Percentiles rank a stretch among this genome's conserved stretches.
Conservation (phyloP, 2,888 invertebrate species). For the Amphipyra berbera region DNA sequence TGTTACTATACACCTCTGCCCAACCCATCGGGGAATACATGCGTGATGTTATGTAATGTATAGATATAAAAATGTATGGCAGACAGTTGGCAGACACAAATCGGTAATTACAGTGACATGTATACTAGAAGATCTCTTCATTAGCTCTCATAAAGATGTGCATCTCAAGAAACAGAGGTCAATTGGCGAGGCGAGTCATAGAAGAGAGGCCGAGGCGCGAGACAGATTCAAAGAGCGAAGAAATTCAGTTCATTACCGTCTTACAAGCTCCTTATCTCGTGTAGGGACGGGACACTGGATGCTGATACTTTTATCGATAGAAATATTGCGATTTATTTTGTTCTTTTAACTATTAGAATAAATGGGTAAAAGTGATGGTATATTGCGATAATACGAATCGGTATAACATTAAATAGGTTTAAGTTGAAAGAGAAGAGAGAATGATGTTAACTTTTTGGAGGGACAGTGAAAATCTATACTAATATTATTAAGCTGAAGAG, state of each 20-base stretch:
- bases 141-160: constrained; percentile 53
- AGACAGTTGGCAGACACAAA: too few species aligned
- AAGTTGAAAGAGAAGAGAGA: too few species aligned
- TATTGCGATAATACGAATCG: too few species aligned
- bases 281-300: constrained; percentile 60
- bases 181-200: constrained; percentile 44
- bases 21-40: too few species aligned
- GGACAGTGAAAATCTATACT: too few species aligned
- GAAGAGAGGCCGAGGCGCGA: constrained; percentile 35
- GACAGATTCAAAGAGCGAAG: constrained; percentile 76
- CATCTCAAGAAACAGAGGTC: constrained; percentile 61
- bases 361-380: constrained; percentile 5
- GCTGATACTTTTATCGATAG: constrained; percentile 44
- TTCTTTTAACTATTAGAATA: background rate
- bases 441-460: too few species aligned
- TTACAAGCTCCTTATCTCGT: constrained; percentile 70
- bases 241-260: constrained; percentile 86
- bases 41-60: too few species aligned
- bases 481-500: too few species aligned
- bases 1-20: too few species aligned
- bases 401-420: too few species aligned
- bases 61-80: too few species aligned
- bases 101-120: too few species aligned
- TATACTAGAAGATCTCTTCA: constrained; percentile 12
- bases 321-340: background rate